Conservation (phyloP, 2,797 vertebrate species). For the Cottoperca gobio region DNA sequence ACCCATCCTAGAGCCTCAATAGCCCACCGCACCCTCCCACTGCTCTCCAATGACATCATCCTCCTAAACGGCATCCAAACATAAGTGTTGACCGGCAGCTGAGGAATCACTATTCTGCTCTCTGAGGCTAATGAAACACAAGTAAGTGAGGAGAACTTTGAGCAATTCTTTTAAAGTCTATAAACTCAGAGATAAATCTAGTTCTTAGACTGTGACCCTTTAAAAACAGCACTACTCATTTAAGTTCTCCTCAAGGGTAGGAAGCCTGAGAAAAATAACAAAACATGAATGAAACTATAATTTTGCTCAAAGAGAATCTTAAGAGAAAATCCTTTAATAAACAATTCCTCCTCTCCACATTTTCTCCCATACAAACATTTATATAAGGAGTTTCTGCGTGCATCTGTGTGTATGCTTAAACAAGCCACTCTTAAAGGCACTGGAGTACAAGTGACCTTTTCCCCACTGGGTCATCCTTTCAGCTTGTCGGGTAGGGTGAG, state of each 20-base stretch:
- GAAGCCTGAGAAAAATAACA: background rate
- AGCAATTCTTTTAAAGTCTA: background rate
- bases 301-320: slow-evolving; percentile 2
- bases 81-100: slow-evolving; percentile 58
- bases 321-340: slow-evolving; percentile 18
- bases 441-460: slow-evolving; percentile 66
- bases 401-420: slow-evolving; percentile 32
- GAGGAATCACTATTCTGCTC: slow-evolving; percentile 34
- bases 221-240: slow-evolving; percentile 1
- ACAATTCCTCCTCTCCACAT: slow-evolving; percentile 2
- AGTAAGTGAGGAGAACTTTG: slow-evolving; percentile 1
- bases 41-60: slow-evolving; percentile 78
- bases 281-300: slow-evolving; percentile 17
- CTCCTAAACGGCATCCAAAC: slow-evolving; percentile 74
- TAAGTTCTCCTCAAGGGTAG: background rate
- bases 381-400: background rate
- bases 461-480: slow-evolving; percentile 71
- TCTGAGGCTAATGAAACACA: slow-evolving; percentile 27
- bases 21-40: slow-evolving; percentile 62
- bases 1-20: slow-evolving; percentile 72
- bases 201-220: background rate
- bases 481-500: slow-evolving; percentile 53
- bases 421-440: slow-evolving; percentile 39
- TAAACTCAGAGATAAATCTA: background rate
- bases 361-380: slow-evolving; percentile 28